A percentile compares a stretch with the other conserved stretches of the same genome.
Evolutionary conservation across 2,888 invertebrate genomes (phyloP).

Genomic region (Erebia aethiops): DNA sequence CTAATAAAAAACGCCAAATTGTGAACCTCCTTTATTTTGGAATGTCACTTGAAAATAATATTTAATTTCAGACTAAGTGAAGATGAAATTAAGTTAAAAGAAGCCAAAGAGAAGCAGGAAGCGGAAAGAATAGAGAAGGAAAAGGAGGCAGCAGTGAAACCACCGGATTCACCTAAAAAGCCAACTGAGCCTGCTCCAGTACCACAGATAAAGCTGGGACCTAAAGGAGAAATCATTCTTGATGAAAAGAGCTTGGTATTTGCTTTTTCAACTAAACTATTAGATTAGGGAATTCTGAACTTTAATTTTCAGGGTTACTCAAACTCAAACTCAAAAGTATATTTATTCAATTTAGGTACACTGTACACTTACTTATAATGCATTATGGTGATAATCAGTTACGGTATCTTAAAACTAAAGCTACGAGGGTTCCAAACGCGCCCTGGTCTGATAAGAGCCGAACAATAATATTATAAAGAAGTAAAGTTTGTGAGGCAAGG

Average conservation of each 20-base stretch:
- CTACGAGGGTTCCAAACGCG: too few relatives aligned
- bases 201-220: constrained; percentile 93
- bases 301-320: too few relatives aligned
- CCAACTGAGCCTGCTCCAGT: constrained; percentile 82
- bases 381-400: too few relatives aligned
- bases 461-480: too few relatives aligned
- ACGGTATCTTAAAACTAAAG: too few relatives aligned
- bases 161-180: constrained; percentile 46
- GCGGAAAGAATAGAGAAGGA: constrained; percentile 50
- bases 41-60: neutral
- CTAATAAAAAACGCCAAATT: too few relatives aligned
- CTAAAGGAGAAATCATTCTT: constrained; percentile 91
- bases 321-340: too few relatives aligned
- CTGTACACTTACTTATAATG: too few relatives aligned
- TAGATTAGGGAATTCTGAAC: neutral
- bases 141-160: constrained; percentile 52
- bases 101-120: constrained; percentile 55
- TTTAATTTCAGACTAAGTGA: constrained; percentile 57
- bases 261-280: neutral
- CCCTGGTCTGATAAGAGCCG: too few relatives aligned
- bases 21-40: too few relatives aligned
- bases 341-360: too few relatives aligned
- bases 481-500: too few relatives aligned
- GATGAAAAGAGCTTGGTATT: constrained; percentile 84
- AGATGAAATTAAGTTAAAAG: constrained; percentile 66